Evolutionary conservation across 1,140 invertebrate species (phyloP).

Genomic region (Acyrthosiphon pisum): DNA sequence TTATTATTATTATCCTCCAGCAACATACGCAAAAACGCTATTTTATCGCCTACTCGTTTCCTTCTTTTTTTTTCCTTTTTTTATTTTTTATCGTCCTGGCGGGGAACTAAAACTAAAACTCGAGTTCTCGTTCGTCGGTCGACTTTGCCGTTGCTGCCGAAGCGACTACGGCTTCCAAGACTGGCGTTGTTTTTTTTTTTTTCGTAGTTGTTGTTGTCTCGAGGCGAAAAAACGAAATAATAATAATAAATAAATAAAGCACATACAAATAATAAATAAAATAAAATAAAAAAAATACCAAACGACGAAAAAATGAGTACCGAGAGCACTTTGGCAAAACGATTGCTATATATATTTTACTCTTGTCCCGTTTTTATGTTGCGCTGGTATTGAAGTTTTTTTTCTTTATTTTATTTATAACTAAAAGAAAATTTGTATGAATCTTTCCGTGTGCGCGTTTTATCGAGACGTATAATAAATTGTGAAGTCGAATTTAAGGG

Average conservation of each 20-base stretch:
- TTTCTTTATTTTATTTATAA: background rate
- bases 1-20: slow-evolving; percentile 42
- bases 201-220: background rate
- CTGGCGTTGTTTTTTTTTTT: background rate
- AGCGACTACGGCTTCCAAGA: background rate
- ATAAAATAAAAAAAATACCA: slow-evolving; percentile 20
- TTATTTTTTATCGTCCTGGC: slow-evolving; percentile 12
- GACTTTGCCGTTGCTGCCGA: background rate
- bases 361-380: slow-evolving; percentile 32
- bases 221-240: slow-evolving; percentile 9
- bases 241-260: slow-evolving; percentile 33
- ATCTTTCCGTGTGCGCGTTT: background rate
- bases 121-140: background rate
- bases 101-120: background rate
- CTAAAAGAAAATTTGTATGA: slow-evolving; percentile 2
- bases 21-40: slow-evolving; percentile 33
- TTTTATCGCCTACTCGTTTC: slow-evolving; percentile 20
- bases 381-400: slow-evolving; percentile 3
- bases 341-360: slow-evolving; percentile 33
- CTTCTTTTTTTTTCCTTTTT: background rate
- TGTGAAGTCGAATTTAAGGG: background rate
- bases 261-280: slow-evolving; percentile 18
- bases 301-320: slow-evolving; percentile 40
- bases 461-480: background rate
- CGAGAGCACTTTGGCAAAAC: slow-evolving; percentile 33